Evolutionary conservation across 2,113 vertebrate species (phyloP).

Genomic region (Rhinogobius similis): DNA sequence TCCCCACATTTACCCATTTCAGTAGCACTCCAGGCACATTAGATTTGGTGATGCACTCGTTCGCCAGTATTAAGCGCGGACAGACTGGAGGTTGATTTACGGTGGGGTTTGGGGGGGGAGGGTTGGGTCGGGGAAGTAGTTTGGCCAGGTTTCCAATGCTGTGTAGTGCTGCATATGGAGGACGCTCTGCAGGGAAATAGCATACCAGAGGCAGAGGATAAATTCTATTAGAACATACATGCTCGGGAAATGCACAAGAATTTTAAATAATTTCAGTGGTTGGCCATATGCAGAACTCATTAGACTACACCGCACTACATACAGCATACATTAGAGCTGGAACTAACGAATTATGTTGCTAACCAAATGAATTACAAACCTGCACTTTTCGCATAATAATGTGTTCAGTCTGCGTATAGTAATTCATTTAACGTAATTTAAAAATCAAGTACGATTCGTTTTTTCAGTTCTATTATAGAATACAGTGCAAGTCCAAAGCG

Average conservation of each 20-base stretch:
- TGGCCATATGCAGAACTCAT: not conserved
- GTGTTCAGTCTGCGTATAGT: too few relatives aligned
- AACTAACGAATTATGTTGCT: too few relatives aligned
- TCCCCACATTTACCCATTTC: constrained; percentile 66
- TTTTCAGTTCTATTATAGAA: too few relatives aligned
- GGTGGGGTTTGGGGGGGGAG: not conserved
- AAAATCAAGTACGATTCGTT: too few relatives aligned
- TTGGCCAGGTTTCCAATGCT: constrained; percentile 10
- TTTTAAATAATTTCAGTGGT: not conserved
- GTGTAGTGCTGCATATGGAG: constrained; percentile 9
- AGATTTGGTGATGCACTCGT: constrained; percentile 74
- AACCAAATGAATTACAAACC: too few relatives aligned
- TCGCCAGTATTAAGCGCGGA: constrained; percentile 54
- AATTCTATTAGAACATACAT: not conserved
- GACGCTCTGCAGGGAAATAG: not conserved
- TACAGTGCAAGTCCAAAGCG: too few relatives aligned
- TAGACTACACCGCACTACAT: not conserved
- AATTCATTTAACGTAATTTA: too few relatives aligned
- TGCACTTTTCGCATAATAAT: too few relatives aligned
- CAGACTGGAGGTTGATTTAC: constrained; percentile 53
- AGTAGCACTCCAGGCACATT: constrained; percentile 62
- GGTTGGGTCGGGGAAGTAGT: constrained; percentile 8
- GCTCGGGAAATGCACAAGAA: not conserved
- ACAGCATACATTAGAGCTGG: too few relatives aligned
- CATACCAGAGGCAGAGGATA: constrained; percentile 2